Evolutionary conservation across 2,797 vertebrate genomes (phyloP), one percentile per base, ranked within the genome.

Genomic region (Scolopax bukidnonensis): DNA sequence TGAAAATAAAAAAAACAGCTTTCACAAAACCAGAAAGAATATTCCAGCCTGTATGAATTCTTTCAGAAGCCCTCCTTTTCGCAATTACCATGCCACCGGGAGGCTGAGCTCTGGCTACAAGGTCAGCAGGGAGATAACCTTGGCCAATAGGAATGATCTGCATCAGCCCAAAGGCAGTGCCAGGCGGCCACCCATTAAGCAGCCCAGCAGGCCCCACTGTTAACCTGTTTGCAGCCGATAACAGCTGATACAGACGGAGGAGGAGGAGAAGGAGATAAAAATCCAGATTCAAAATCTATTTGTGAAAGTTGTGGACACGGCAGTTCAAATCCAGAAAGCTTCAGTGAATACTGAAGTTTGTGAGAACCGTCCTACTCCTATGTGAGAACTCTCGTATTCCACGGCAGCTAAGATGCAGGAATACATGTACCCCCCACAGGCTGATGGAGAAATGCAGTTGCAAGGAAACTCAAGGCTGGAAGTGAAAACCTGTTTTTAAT

Each of bases 401-500:
- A 33, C 0, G 2, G 54, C 50, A 78, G 82, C 60, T 14, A 57
- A 71, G 74, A 91, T 82, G 81, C 70, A 94, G 79, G 65, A 93
- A 75, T 50, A 57, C 36, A 32, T 3, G 18, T 21, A 73, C 4
- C 2, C 27, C 28, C 32, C 48, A 40, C 53, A 74, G 77, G 68
- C n/a, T 81, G 86, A 90, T 5, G 12, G 0, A 74, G 57, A 71
- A 81, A 4, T 65, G 47, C 57, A 71, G 40, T 41, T 41, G 47
- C 1, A 4, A 94, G 51, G 80, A 93, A 96, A 93, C 32, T 71
- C 67, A 67, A 84, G 75, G 75, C 64, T 83, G 41, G 85, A 82
- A 86, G 51, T 23, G 53, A 95, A 95, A 95, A 95, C 84, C 68
- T 89, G 84, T 16, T 84, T 95, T 94, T 89, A 94, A 95, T 92